A percentile compares a stretch with the other conserved stretches of the same genome.
Evolutionary conservation across 2,888 invertebrate genomes (phyloP).

Genomic region (Cepaea hortensis): DNA sequence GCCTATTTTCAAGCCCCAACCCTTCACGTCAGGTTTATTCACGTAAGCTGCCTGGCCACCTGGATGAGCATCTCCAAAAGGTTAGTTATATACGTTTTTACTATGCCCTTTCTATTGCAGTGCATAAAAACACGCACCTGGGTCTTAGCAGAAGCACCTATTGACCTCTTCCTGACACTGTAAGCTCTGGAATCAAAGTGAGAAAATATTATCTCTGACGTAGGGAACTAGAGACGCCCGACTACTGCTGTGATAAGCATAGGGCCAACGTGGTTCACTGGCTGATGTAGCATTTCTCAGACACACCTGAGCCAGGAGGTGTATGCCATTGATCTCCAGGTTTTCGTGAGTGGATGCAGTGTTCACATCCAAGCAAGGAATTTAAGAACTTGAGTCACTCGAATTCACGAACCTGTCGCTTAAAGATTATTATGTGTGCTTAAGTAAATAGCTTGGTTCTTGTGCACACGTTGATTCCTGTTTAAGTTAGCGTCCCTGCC

Average conservation of each 20-base stretch:
- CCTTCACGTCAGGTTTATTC: background rate
- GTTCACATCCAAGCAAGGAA: too few relatives aligned
- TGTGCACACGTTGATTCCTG: too few relatives aligned
- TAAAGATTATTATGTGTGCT: too few relatives aligned
- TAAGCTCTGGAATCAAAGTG: background rate
- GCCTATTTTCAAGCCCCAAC: background rate
- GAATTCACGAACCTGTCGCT: too few relatives aligned
- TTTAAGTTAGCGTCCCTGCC: too few relatives aligned
- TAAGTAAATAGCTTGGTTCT: too few relatives aligned
- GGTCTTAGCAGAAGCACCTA: background rate
- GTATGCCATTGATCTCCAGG: background rate
- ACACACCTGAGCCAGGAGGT: background rate
- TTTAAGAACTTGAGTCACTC: too few relatives aligned
- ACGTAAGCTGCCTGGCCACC: background rate
- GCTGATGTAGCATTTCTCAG: background rate
- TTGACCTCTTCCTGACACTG: background rate
- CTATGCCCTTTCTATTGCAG: background rate
- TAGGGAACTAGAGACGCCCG: background rate
- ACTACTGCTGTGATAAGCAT: background rate
- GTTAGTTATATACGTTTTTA: background rate
- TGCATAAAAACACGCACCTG: background rate
- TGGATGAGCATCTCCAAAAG: background rate
- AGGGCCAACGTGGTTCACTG: background rate
- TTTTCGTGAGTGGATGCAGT: too few relatives aligned
- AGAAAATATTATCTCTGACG: background rate